Percentiles rank a stretch among this genome's conserved stretches.
Conservation (phyloP, 2,113 vertebrate species). For the Cyanistes caeruleus region DNA sequence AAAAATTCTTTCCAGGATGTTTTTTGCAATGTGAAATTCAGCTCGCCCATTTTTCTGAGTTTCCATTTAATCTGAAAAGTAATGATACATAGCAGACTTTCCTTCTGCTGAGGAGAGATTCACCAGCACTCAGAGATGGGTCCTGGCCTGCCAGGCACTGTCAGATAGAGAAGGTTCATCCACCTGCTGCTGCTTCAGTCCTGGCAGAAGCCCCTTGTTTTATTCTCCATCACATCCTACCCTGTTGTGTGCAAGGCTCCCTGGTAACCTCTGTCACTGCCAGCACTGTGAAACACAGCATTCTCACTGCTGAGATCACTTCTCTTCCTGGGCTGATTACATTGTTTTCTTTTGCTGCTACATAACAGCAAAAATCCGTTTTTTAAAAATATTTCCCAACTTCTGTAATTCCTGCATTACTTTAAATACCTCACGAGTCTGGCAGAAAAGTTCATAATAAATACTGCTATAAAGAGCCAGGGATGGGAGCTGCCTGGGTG, state of each 20-base stretch:
- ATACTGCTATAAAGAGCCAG: not conserved
- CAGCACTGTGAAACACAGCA: not conserved
- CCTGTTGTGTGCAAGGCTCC: not conserved
- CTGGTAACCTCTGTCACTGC: not conserved
- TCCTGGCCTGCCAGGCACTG: not conserved
- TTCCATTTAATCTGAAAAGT: not conserved
- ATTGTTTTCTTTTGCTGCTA: conserved; percentile 7
- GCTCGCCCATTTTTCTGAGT: not conserved
- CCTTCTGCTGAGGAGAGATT: not conserved
- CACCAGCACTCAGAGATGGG: not conserved
- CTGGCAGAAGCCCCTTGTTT: not conserved
- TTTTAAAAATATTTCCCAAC: not conserved
- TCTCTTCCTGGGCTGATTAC: fast-evolving
- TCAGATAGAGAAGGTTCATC: not conserved
- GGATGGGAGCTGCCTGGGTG: not conserved
- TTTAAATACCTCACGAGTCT: not conserved
- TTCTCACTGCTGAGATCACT: not conserved
- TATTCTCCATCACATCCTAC: not conserved
- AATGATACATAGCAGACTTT: not conserved
- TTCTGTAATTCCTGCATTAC: not conserved
- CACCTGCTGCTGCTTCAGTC: not conserved
- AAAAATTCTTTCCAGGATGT: not conserved
- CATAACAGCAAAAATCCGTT: not conserved
- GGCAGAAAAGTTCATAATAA: not conserved
- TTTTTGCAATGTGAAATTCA: conserved; percentile 16